phyloP scores from a whole-genome alignment of 2,797 vertebrate species.

The Tolypeutes matacus region DNA sequence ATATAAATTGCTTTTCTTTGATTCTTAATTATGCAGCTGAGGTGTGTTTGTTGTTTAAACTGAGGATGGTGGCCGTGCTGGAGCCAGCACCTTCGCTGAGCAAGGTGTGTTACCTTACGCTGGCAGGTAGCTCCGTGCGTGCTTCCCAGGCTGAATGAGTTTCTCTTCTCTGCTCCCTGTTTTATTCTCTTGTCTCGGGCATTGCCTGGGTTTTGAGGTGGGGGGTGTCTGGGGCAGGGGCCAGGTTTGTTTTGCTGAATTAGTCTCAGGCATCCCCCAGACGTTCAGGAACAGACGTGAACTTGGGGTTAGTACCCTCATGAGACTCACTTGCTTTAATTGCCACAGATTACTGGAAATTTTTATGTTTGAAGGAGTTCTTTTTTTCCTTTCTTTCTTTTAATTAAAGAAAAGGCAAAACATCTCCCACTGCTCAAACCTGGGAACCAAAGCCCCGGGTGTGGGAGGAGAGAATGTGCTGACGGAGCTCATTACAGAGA shows the following conservation, averaged over 20 bases:
- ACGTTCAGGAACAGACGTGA: background rate
- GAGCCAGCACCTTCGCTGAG: too few species aligned
- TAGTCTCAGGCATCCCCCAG: background rate
- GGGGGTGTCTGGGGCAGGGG: background rate
- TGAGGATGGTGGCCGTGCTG: too few species aligned
- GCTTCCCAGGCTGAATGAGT: too few species aligned
- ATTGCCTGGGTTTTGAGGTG: background rate
- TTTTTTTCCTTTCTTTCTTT: conserved; percentile 1
- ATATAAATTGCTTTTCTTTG: background rate
- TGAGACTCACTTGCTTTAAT: background rate
- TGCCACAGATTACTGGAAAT: conserved; percentile 9
- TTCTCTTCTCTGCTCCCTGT: too few species aligned
- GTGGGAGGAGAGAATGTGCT: conserved; percentile 66
- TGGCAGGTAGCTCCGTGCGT: too few species aligned
- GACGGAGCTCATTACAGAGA: conserved; percentile 1
- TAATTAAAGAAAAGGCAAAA: conserved; percentile 10
- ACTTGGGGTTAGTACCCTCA: background rate
- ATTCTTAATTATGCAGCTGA: background rate
- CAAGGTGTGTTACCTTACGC: too few species aligned
- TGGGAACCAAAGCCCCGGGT: conserved; percentile 55
- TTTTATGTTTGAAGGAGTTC: background rate
- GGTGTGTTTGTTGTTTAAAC: background rate
- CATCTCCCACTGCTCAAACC: background rate
- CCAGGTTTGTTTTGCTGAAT: background rate
- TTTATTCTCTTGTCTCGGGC: background rate